phyloP scores from a whole-genome alignment of 2,113 vertebrate species.

The Podarcis muralis region DNA sequence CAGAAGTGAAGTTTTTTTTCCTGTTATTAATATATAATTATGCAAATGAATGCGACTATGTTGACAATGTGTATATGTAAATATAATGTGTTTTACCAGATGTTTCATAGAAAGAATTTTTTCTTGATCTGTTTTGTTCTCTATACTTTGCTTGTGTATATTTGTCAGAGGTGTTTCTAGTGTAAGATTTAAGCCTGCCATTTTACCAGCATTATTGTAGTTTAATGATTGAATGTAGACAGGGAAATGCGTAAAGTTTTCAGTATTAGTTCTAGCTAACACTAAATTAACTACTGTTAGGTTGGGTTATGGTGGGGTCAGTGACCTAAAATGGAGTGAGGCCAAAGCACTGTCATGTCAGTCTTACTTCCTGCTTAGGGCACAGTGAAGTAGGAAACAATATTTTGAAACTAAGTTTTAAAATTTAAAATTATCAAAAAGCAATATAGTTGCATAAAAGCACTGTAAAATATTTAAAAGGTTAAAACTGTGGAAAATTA shows the following conservation, averaged over 20 bases:
- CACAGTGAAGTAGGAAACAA: conserved; percentile 89
- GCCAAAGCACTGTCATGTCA: conserved; percentile 89
- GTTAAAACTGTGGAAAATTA: conserved; percentile 93
- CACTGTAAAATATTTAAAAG: conserved; percentile 94
- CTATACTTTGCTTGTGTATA: conserved; percentile 89
- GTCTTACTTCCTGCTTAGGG: conserved; percentile 90
- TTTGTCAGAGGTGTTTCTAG: conserved; percentile 91
- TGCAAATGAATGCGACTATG: conserved; percentile 94
- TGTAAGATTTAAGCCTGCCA: conserved; percentile 92
- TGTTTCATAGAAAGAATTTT: conserved; percentile 90
- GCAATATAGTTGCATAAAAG: conserved; percentile 95
- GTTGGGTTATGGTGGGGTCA: conserved; percentile 86
- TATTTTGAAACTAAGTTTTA: conserved; percentile 90
- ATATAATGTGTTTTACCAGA: conserved; percentile 93
- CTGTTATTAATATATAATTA: conserved; percentile 94
- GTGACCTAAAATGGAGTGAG: conserved; percentile 89
- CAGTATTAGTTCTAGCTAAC: conserved; percentile 90
- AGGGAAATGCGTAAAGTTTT: conserved; percentile 91
- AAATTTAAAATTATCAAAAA: conserved; percentile 91
- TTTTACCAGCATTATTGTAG: conserved; percentile 94
- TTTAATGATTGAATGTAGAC: conserved; percentile 93
- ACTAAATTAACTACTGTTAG: conserved; percentile 91
- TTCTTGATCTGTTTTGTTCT: conserved; percentile 90
- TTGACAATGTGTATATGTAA: conserved; percentile 93
- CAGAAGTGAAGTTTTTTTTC: conserved; percentile 87